phyloP scores from a whole-genome alignment of 2,113 vertebrate genomes.

The Nerophis lumbriciformis region DNA sequence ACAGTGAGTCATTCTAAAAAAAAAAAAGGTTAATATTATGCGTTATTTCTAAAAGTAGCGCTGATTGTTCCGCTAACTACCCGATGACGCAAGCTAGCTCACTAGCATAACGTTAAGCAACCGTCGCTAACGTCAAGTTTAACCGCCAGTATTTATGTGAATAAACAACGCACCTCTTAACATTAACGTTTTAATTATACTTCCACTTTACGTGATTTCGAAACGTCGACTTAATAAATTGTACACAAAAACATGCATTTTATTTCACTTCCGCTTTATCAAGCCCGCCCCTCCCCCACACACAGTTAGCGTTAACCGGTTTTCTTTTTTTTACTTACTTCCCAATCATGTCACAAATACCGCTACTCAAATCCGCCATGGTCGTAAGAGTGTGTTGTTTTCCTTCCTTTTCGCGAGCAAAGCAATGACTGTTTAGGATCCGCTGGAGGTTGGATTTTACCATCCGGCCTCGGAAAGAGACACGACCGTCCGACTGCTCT shows the following conservation, averaged over 20 bases:
- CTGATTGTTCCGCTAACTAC: no score
- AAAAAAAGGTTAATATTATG: no score
- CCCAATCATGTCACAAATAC: slow-evolving; percentile 76
- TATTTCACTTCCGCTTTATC: background rate
- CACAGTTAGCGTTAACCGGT: slow-evolving; percentile 34
- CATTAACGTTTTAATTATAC: no score
- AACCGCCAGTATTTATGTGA: no score
- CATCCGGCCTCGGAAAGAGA: slow-evolving; percentile 79
- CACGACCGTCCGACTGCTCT: slow-evolving; percentile 67
- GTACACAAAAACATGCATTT: background rate
- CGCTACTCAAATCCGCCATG: slow-evolving; percentile 74
- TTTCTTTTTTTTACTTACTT: slow-evolving; percentile 66
- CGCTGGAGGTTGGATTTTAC: slow-evolving; percentile 86
- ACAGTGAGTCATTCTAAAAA: no score
- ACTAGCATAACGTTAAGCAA: no score
- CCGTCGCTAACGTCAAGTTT: no score
- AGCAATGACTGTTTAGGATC: slow-evolving; percentile 83
- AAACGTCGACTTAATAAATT: background rate
- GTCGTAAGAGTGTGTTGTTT: slow-evolving; percentile 61
- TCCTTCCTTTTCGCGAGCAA: slow-evolving; percentile 83
- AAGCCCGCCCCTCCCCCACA: background rate
- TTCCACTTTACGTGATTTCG: no score
- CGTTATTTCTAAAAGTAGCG: no score
- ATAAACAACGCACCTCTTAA: no score
- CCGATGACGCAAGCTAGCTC: no score